Evolutionary conservation across 1,140 invertebrate species (phyloP), one percentile per base, ranked within the genome.

Genomic region (Dryas iulia): DNA sequence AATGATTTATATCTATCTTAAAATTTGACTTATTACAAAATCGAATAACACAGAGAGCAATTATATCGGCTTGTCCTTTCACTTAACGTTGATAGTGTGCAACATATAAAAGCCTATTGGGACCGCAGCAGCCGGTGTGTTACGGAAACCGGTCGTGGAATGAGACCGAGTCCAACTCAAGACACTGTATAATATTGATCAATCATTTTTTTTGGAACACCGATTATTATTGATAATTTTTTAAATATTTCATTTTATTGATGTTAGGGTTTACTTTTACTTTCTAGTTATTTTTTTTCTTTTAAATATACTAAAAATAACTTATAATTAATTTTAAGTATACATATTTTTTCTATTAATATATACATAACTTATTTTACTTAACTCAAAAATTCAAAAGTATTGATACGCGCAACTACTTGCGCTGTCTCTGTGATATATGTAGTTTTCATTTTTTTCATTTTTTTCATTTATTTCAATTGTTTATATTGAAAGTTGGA

Each of bases 131-230:
- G 84, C 87, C 87, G 88, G 85, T 87, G 88, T 82, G 81, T 78
- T 71, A 76, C 77, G 63, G 63, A 86, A 90, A 90, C 88, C 87
- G 86, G 88, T 90, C 84, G 74, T 74, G 84, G 84, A 86, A 88
- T 89, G 84, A 83, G 86, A 87, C 82, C 86, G 77, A 85, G 77
- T 85, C 81, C 79, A 79, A 85, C 79, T 83, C 84, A 84, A 88
- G 81, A 82, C 83, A 88, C 82, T 84, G 82, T 75, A 89, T 82
- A 83, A 87, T 83, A 85, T 88, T 88, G 83, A 88, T 89, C 83
- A 88, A 89, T 89, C 79, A 81, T 21, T 47, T 77, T 85, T 88
- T 90, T 89, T 86, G 80, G 77, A 86, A 79, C 78, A 77, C 74
- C 77, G 69, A 59, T 52, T 47, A 47, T 54, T 56, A 56, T 56